Evolutionary conservation across 2,888 invertebrate genomes (phyloP), one percentile per base, ranked within the genome.

Genomic region (Cancer borealis): DNA sequence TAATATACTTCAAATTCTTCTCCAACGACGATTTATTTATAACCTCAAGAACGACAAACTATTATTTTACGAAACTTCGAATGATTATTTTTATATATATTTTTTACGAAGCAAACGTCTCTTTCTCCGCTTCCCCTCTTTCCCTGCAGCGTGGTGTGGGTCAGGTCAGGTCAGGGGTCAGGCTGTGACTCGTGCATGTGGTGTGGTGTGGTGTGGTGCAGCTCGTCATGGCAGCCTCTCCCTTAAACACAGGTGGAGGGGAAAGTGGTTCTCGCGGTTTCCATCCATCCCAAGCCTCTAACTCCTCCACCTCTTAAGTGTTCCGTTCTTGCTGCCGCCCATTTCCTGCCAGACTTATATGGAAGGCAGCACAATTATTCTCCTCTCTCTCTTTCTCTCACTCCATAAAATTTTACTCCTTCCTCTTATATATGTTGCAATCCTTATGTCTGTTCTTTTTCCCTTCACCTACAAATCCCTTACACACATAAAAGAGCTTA

Each of bases 191-290:
- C 73, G 73, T 73, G 73, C 73, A 73, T 5, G 26, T 60, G 60
- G 60, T 17, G 73, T 26, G 10, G 73, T 4, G n/a, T 73, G n/a
- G n/a, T 73, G 73, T 26, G 26, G 26, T 26, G n/a, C 73, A n/a
- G 73, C 73, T 26, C 73, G 73, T 26, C 73, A n/a, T 26, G 8
- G 8, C n/a, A 73, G 73, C n/a, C 73, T 26, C 73, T 73, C 73
- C 73, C 73, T 26, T 73, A 73, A 73, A 26, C 10, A 73, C 73
- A n/a, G 73, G 73, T 73, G 73, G 26, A 73, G 73, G 73, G 73
- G 73, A 73, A 73, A 73, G 73, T 73, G 73, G 73, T 73, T n/a
- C 73, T 73, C 73, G 73, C 73, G 73, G 73, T 26, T 73, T 73
- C n/a, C 73, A 73, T 73, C 73, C 73, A 73, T 73, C 73, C 73